These are phyloP conservation scores for Sarcoramphus papa DNA, from an alignment of 2,797 vertebrate genomes.

Conservation along the genomic window DNA sequence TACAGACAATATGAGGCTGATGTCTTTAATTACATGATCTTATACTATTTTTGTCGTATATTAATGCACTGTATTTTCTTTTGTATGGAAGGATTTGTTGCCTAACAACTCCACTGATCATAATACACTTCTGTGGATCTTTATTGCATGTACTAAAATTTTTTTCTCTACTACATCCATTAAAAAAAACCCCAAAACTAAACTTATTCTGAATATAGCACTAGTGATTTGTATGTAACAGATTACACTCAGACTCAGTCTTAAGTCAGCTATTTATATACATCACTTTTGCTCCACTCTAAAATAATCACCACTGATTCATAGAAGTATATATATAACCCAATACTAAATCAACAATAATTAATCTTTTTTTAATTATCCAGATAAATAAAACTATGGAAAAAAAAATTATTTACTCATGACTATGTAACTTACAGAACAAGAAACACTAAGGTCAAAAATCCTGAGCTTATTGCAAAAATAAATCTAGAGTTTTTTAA, in stretches of 20 bases:
- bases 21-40: neutral
- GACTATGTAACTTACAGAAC: neutral
- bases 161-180: neutral
- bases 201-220: neutral
- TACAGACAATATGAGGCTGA: neutral
- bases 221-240: neutral
- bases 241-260: neutral
- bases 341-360: neutral
- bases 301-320: neutral
- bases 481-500: neutral
- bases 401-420: neutral
- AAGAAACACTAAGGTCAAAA: neutral
- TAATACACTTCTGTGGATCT: neutral
- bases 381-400: neutral
- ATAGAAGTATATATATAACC: neutral
- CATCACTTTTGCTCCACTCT: neutral
- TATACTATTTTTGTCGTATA: neutral
- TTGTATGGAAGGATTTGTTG: neutral
- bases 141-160: neutral
- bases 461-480: neutral
- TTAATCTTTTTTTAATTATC: neutral
- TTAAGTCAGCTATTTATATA: neutral
- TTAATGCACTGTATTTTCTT: neutral
- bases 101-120: neutral
- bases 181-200: neutral